phyloP scores from a whole-genome alignment of 2,113 vertebrate genomes.

The Petrocephalus microphthalmus region DNA sequence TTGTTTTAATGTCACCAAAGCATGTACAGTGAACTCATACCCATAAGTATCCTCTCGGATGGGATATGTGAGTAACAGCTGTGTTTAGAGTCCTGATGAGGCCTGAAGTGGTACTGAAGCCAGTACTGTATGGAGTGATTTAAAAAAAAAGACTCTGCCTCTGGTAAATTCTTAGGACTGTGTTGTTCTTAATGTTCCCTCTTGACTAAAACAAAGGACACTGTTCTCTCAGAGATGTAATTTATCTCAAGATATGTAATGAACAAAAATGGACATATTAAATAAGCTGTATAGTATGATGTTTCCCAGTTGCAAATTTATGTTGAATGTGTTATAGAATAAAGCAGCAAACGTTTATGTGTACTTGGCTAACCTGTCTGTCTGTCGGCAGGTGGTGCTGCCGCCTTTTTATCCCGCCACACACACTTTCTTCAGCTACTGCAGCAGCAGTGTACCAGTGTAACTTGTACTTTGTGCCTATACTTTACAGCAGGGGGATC shows the following conservation, averaged over 20 bases:
- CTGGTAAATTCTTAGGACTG: not conserved
- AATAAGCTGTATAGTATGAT: conserved; percentile 33
- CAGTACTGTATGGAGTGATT: conserved; percentile 17
- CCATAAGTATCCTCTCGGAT: not conserved
- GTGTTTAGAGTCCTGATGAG: not conserved
- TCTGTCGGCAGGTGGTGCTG: not conserved
- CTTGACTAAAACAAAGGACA: conserved; percentile 23
- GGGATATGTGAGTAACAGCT: not conserved
- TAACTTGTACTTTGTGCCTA: not conserved
- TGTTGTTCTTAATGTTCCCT: conserved; percentile 17
- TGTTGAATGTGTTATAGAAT: conserved; percentile 77
- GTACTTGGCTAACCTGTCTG: conserved; percentile 1
- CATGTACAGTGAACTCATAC: not conserved
- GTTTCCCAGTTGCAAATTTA: conserved; percentile 57
- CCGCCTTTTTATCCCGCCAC: not conserved
- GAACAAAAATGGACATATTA: conserved; percentile 56
- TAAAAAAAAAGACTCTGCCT: conserved; percentile 8
- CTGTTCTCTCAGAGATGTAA: conserved; percentile 64
- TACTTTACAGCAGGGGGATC: not conserved
- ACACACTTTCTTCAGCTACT: not conserved
- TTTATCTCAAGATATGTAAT: conserved; percentile 59
- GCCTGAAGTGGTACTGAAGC: not conserved
- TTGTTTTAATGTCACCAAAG: not conserved
- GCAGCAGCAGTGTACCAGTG: too few species aligned
- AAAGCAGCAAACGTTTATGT: conserved; percentile 54